These are phyloP conservation scores for Mimachlamys varia DNA, from an alignment of 2,888 invertebrate species.

Conservation along the genomic window DNA sequence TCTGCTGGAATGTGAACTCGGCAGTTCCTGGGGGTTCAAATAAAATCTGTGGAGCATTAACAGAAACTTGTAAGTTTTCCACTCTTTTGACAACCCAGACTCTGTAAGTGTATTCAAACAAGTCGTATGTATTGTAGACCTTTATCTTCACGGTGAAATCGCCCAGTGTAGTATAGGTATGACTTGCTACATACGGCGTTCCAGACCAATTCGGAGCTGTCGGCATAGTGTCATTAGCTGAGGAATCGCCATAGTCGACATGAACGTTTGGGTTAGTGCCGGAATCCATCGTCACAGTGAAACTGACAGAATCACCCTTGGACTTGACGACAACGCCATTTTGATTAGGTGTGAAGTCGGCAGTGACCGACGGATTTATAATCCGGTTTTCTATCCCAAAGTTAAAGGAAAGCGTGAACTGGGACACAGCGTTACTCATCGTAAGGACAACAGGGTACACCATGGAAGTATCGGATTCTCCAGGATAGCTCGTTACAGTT, in stretches of 20 bases:
- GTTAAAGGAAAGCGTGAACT: conserved; percentile 5
- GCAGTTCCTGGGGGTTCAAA: conserved; percentile 61
- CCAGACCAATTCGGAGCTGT: conserved; percentile 51
- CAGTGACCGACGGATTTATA: conserved; percentile 45
- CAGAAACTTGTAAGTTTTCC: conserved; percentile 56
- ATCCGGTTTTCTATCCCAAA: conserved; percentile 62
- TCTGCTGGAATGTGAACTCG: conserved; percentile 51
- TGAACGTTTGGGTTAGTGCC: conserved; percentile 66
- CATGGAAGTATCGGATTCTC: neutral
- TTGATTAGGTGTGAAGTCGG: conserved; percentile 44
- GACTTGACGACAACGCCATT: conserved; percentile 42
- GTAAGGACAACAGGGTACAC: conserved; percentile 38
- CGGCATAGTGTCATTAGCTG: conserved; percentile 28
- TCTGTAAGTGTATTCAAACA: conserved; percentile 39
- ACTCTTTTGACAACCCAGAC: conserved; percentile 63
- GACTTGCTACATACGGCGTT: conserved; percentile 40
- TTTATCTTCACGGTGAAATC: conserved; percentile 56
- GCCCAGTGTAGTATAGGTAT: conserved; percentile 59
- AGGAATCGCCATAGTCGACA: conserved; percentile 53
- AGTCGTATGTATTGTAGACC: conserved; percentile 60
- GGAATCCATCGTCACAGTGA: conserved; percentile 55
- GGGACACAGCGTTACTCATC: conserved; percentile 48
- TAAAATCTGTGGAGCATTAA: conserved; percentile 41
- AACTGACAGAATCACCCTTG: conserved; percentile 51
- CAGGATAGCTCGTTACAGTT: neutral